Evolutionary conservation across 2,797 vertebrate genomes (phyloP), one percentile per base, ranked within the genome.

Genomic region (Coluber constrictor): DNA sequence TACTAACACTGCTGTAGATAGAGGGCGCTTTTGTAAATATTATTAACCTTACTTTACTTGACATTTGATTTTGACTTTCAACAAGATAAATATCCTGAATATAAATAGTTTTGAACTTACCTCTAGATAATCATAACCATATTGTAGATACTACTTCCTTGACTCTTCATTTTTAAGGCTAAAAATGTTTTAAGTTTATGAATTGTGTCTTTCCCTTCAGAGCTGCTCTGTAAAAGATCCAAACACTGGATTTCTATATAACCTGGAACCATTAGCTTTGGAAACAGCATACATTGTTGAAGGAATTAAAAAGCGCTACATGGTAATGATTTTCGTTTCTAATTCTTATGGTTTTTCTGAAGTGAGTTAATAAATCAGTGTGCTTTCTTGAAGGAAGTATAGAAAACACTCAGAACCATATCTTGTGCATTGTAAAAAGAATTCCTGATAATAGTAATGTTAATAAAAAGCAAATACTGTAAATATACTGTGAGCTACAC

Each of bases 171-270:
- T 74, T 88, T 3, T 18, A 79, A 59, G 23, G 37, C 1, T 90
- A 55, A 29, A 88, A 2, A 51, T 88, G 20, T 88, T 83, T 88
- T 83, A 18, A 70, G n/a, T 57, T 7, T n/a, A 47, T 60, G 27
- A 20, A 57, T 88, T 60, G 8, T 86, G 13, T 51, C n/a, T 91
- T 92, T 90, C 43, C 91, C n/a, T 47, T 23, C 25, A 9, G 95
- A 99, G 98, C 32, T 99, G 99, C 92, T 94, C 98, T 4, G 96
- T 99, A 74, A 96, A 96, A 94, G 98, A 99, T 92, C 99, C 99
- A 15, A 98, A 98, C 97, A 98, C 98, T 10, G 98, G 98, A n/a
- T 99, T 98, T 95, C 96, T 98, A 93, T 99, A 98, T 94, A 98
- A 99, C 97, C 97, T 99, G 74, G 97, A 96, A 83, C 97, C 98